Percentiles rank a stretch among this genome's conserved stretches.
Evolutionary conservation across 2,888 invertebrate genomes (phyloP).

Genomic region (Drosophila villosipedis): DNA sequence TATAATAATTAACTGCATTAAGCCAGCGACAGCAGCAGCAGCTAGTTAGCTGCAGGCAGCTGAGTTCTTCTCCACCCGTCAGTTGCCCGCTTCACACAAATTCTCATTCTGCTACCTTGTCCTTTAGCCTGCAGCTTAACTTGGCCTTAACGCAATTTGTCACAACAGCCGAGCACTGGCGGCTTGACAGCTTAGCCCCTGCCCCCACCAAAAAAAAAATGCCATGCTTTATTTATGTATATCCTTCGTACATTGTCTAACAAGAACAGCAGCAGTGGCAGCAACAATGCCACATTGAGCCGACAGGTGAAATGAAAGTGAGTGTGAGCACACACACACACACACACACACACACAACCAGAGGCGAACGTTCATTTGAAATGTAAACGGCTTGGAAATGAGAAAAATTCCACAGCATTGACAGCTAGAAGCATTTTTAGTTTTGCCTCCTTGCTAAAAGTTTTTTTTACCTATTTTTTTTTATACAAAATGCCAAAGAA

Average conservation of each 20-base stretch:
- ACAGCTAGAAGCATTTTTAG: conserved; percentile 46
- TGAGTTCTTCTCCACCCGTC: conserved; percentile 2
- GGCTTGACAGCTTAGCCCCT: conserved; percentile 45
- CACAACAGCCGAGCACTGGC: conserved; percentile 50
- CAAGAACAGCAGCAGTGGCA: conserved; percentile 21
- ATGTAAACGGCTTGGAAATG: conserved; percentile 54
- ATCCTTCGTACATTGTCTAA: conserved; percentile 38
- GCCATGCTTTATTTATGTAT: conserved; percentile 42
- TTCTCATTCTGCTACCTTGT: conserved; percentile 9
- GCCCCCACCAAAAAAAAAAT: conserved; percentile 3
- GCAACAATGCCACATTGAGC: conserved; percentile 59
- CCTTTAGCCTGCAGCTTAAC: conserved; percentile 63
- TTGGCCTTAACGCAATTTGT: conserved; percentile 78
- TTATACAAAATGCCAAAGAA: conserved; percentile 30
- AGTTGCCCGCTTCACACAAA: not conserved
- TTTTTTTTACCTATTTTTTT: not conserved
- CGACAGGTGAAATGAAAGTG: conserved; percentile 72
- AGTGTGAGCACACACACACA: conserved; percentile 31
- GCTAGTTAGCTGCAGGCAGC: conserved; percentile 27
- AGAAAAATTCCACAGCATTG: conserved; percentile 61
- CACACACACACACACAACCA: conserved; percentile 11
- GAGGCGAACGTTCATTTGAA: conserved; percentile 32
- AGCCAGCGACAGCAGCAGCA: conserved; percentile 25
- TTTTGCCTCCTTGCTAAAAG: conserved; percentile 26
- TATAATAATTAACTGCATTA: conserved; percentile 76